Conservation (phyloP, 2,888 invertebrate species). For the Nowickia ferox region DNA sequence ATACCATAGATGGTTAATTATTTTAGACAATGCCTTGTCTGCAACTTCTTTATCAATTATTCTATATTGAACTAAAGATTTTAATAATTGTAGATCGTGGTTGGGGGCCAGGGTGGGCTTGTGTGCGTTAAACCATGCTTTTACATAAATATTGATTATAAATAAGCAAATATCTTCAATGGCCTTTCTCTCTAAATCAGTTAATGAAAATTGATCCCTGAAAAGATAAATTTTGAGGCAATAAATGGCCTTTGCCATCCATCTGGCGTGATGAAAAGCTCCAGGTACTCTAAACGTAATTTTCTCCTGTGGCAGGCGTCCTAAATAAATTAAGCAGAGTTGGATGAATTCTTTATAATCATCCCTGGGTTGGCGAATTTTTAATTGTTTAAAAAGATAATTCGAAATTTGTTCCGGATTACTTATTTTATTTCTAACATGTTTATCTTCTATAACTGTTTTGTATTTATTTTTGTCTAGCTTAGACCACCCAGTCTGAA, state of each 20-base stretch:
- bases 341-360: conserved; percentile 36
- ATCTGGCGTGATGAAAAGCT: conserved; percentile 24
- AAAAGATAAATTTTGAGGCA: conserved; percentile 19
- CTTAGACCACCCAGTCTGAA: neutral
- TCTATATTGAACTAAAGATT: conserved; percentile 12
- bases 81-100: conserved; percentile 19
- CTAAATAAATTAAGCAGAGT: conserved; percentile 29
- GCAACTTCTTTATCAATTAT: conserved; percentile 21
- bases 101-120: conserved; percentile 18
- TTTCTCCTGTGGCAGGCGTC: conserved; percentile 16
- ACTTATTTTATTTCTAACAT: conserved; percentile 5
- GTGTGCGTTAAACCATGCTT: conserved; percentile 3
- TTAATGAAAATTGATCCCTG: conserved; percentile 19
- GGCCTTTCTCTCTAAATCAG: conserved; percentile 33
- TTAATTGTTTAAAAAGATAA: neutral
- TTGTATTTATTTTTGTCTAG: neutral
- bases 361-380: conserved; percentile 8
- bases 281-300: conserved; percentile 31
- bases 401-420: conserved; percentile 1
- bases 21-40: conserved; percentile 16
- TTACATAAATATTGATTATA: conserved; percentile 5
- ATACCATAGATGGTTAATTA: conserved; percentile 20
- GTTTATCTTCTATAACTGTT: conserved; percentile 7
- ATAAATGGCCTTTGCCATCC: too few species aligned
- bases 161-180: conserved; percentile 37